Evolutionary conservation across 1,140 invertebrate species (phyloP).

Genomic region (Odontomachus brunneus): DNA sequence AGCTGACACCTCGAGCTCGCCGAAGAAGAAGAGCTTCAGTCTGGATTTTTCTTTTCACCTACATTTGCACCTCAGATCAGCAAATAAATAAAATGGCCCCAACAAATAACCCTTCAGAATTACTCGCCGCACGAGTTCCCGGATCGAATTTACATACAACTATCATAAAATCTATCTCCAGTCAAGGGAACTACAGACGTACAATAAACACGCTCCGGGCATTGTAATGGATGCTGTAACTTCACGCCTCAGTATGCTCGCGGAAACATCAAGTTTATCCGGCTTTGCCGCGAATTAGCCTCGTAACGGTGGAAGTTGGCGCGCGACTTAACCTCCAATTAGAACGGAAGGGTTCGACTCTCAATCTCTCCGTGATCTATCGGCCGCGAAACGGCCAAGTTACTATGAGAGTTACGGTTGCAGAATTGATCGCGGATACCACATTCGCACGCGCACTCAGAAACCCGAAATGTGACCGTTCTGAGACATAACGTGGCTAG

Average conservation of each 20-base stretch:
- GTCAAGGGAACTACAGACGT: conserved; percentile 6
- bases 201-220: neutral
- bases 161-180: neutral
- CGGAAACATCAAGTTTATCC: conserved; percentile 33
- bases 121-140: neutral
- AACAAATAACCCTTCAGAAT: neutral
- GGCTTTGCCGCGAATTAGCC: conserved; percentile 24
- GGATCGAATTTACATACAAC: neutral
- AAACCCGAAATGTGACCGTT: neutral
- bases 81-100: neutral
- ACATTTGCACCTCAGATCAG: neutral
- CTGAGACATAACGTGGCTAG: neutral
- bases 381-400: neutral
- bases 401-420: neutral
- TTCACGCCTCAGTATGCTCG: neutral
- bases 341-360: conserved; percentile 22
- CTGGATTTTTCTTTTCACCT: neutral
- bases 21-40: neutral
- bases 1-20: neutral
- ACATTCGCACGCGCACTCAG: neutral
- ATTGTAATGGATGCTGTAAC: conserved; percentile 23
- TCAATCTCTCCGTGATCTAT: conserved; percentile 16
- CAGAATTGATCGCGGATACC: conserved; percentile 18
- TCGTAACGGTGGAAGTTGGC: conserved; percentile 25
- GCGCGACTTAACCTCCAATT: conserved; percentile 26